These are phyloP conservation scores for Halichondria panicea DNA, from an alignment of 37 sponge, comb jelly and placozoan species.

Conservation along the genomic window DNA sequence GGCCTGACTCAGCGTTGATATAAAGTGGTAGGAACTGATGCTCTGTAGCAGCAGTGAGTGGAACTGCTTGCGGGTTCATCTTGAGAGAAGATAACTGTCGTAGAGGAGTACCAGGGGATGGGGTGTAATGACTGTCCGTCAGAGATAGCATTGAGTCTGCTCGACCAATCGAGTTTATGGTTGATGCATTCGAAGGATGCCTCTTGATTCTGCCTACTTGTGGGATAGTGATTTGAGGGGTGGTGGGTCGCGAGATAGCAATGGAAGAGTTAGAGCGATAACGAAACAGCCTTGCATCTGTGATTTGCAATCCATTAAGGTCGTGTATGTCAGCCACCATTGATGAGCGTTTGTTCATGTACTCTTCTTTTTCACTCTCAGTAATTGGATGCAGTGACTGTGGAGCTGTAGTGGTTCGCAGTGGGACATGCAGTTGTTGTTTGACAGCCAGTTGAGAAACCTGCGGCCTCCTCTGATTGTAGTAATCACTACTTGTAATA, in stretches of 20 bases:
- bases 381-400: constrained; percentile 13
- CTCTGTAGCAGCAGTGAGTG: background rate
- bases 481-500: constrained; percentile 26
- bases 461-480: constrained; percentile 20
- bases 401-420: background rate
- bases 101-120: too few relatives aligned
- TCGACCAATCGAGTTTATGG: too few relatives aligned
- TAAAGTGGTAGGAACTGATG: constrained; percentile 26
- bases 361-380: background rate
- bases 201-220: background rate
- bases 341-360: background rate
- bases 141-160: background rate
- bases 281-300: constrained; percentile 8
- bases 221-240: background rate
- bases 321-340: background rate
- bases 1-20: constrained; percentile 15
- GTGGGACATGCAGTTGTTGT: background rate
- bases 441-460: background rate
- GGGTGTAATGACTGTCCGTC: background rate
- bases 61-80: constrained; percentile 7
- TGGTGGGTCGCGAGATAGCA: constrained; percentile 13
- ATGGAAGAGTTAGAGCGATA: constrained; percentile 1
- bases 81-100: too few relatives aligned
- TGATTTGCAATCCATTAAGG: background rate
- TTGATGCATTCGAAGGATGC: background rate